Evolutionary conservation across 2,888 invertebrate genomes (phyloP), one percentile per base, ranked within the genome.

Genomic region (Tanaodytes sp.): DNA sequence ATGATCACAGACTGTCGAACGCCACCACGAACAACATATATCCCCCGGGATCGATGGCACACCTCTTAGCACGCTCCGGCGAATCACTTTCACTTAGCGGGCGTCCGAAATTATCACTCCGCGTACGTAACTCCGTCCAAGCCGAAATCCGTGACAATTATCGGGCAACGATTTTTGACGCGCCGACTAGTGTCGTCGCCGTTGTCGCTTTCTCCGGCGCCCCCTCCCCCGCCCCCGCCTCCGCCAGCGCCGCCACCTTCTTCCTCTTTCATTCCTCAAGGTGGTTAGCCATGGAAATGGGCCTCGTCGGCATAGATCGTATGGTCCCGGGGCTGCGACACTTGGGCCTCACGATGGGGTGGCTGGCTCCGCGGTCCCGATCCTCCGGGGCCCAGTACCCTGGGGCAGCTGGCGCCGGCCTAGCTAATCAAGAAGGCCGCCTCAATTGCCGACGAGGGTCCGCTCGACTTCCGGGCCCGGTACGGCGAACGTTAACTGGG

Each of bases 21-120:
- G 67, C 55, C 67, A 55, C 58, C 62, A 57, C 43, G 31, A 11
- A n/a, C n/a, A 18, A 67, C 27, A 40, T n/a, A n/a, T n/a, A 52
- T 45, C 37, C 39, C 37, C 49, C 51, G 12, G 58, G 19, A 27
- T 36, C 52, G 69, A 64, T 63, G 68, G 64, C 69, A 69, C 68
- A 63, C 57, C 66, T 63, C 59, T 66, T 49, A 62, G 58, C 70
- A 67, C 72, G 58, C 59, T 59, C 27, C 55, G 48, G 75, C 8
- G 70, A 71, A 75, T 78, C 78, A 78, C 78, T 78, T 78, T 78
- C 78, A 78, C 78, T 78, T 57, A 72, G 48, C n/a, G n/a, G n/a
- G n/a, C n/a, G n/a, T n/a, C n/a, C n/a, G n/a, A 57, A 3, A 42
- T 55, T 59, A 72, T 64, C 70, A 54, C 62, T 57, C 46, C 8